These are phyloP conservation scores for Calliphora vomitoria DNA, from an alignment of 2,888 invertebrate species.

Conservation along the genomic window DNA sequence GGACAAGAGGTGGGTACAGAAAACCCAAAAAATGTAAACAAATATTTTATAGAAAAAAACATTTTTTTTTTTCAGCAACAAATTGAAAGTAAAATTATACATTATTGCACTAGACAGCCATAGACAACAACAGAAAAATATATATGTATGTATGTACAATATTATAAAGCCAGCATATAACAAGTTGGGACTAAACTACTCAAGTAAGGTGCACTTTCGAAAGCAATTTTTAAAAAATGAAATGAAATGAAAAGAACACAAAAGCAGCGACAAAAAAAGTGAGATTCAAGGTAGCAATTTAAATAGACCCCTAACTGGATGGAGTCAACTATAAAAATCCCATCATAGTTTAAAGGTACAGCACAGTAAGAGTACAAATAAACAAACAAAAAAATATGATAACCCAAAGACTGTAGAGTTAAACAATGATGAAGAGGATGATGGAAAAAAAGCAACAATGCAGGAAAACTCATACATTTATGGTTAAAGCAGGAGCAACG, in stretches of 20 bases:
- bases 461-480: neutral
- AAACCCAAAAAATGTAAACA: constrained; percentile 36
- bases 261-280: constrained; percentile 56
- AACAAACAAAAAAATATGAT: constrained; percentile 42
- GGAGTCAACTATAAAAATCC: constrained; percentile 69
- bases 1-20: neutral
- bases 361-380: neutral
- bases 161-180: constrained; percentile 3
- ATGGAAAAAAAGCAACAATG: constrained; percentile 12
- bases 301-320: constrained; percentile 73
- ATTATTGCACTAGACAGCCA: constrained; percentile 45
- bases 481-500: constrained; percentile 44
- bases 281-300: constrained; percentile 74
- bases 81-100: constrained; percentile 65
- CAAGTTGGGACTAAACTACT: constrained; percentile 24
- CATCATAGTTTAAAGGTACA: constrained; percentile 59
- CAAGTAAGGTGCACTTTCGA: constrained; percentile 52
- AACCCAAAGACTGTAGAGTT: constrained; percentile 38
- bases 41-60: constrained; percentile 36
- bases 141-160: neutral
- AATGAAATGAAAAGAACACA: constrained; percentile 25
- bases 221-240: constrained; percentile 15
- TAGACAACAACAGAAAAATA: neutral
- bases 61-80: constrained; percentile 41
- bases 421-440: constrained; percentile 48